phyloP scores from a whole-genome alignment of 2,113 vertebrate species.

The cat (Felis catus) region DNA sequence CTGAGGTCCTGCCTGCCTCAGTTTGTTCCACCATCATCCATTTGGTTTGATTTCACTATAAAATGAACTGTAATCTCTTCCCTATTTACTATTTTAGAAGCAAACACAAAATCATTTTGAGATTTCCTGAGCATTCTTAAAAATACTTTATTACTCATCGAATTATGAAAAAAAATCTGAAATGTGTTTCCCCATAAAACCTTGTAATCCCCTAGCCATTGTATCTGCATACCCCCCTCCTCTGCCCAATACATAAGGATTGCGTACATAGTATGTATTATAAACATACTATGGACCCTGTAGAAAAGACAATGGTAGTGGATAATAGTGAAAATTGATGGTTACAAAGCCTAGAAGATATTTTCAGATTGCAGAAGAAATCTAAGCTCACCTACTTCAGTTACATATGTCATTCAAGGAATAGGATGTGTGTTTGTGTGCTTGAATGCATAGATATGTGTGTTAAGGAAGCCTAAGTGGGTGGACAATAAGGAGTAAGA shows the following conservation, averaged over 20 bases:
- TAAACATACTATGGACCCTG: neutral
- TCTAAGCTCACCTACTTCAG: neutral
- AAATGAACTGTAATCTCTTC: neutral
- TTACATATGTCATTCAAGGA: neutral
- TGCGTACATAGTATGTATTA: neutral
- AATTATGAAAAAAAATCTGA: neutral
- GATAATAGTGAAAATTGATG: neutral
- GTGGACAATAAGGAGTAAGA: neutral
- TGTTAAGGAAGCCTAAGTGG: neutral
- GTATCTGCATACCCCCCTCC: neutral
- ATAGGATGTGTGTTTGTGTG: neutral
- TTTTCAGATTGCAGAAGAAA: neutral
- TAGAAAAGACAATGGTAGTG: neutral
- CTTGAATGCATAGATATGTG: accelerated
- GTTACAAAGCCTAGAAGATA: neutral
- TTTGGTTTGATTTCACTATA: neutral
- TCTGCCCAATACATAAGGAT: neutral
- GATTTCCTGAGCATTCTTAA: neutral
- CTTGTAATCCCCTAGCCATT: neutral
- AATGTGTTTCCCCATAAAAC: neutral
- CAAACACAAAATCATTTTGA: neutral
- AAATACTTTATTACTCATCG: neutral
- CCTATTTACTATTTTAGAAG: neutral
- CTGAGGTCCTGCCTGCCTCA: neutral
- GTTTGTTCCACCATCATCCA: neutral